Conservation (phyloP, 2,113 vertebrate genomes). For the Pseudois nayaur region DNA sequence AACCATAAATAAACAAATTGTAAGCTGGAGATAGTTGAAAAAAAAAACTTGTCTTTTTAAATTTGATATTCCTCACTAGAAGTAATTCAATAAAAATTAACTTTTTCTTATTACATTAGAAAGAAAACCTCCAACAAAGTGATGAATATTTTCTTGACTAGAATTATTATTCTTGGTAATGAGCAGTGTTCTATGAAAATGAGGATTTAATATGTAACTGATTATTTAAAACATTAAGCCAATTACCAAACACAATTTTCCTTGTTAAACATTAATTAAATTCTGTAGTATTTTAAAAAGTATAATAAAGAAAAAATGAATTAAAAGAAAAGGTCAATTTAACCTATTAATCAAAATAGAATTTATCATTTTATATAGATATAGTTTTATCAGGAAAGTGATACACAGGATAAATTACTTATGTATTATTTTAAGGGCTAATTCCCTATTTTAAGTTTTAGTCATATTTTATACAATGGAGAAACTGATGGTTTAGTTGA, state of each 20-base stretch:
- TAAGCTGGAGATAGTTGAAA: not conserved
- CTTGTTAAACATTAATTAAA: conserved; percentile 80
- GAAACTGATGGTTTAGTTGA: conserved; percentile 9
- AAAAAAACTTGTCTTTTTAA: not conserved
- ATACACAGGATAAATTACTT: conserved; percentile 34
- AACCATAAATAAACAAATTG: not conserved
- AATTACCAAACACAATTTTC: conserved; percentile 79
- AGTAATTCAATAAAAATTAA: conserved; percentile 46
- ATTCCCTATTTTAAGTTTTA: conserved; percentile 58
- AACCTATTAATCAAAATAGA: conserved; percentile 74
- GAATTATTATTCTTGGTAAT: conserved; percentile 75
- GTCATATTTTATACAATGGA: conserved; percentile 21
- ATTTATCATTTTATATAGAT: conserved; percentile 55
- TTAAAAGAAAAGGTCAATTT: conserved; percentile 69
- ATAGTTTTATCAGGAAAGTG: conserved; percentile 53
- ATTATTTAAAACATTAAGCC: conserved; percentile 76
- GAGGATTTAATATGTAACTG: conserved; percentile 74
- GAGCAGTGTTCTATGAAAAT: conserved; percentile 69
- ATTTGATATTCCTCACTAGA: conserved; percentile 37
- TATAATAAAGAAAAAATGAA: conserved; percentile 73
- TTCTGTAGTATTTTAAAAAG: conserved; percentile 70
- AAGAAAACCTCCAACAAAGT: conserved; percentile 50
- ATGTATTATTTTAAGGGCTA: conserved; percentile 39
- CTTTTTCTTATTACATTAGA: conserved; percentile 49
- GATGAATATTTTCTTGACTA: conserved; percentile 65